These are phyloP conservation scores for Eretmochelys imbricata DNA, from an alignment of 2,113 vertebrate genomes.

Conservation along the genomic window DNA sequence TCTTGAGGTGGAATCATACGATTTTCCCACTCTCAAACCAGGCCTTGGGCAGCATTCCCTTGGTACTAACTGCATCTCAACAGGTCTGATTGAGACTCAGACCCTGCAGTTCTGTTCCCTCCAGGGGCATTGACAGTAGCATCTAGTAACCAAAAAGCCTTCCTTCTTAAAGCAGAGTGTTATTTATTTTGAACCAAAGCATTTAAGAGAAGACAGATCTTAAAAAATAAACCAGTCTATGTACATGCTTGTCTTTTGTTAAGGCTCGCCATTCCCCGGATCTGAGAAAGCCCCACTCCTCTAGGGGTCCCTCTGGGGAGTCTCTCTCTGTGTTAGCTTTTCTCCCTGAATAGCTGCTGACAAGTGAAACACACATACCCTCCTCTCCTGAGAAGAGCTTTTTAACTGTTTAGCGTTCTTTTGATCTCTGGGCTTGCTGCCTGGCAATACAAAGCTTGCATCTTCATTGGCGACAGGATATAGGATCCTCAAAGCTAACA, in stretches of 20 bases:
- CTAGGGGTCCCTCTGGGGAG: not conserved
- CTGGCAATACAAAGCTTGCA: not conserved
- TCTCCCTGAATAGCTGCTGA: not conserved
- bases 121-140: not conserved
- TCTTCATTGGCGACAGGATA: not conserved
- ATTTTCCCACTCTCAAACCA: not conserved
- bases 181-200: not conserved
- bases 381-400: not conserved
- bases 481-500: not conserved
- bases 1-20: not conserved
- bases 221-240: not conserved
- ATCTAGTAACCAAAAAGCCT: not conserved
- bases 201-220: not conserved
- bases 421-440: not conserved
- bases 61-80: not conserved
- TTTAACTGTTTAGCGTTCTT: not conserved
- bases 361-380: not conserved
- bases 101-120: not conserved
- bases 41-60: not conserved
- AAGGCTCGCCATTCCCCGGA: not conserved
- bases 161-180: not conserved
- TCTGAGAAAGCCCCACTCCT: not conserved
- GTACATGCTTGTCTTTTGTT: not conserved
- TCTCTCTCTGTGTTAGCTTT: not conserved
- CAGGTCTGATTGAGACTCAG: not conserved